Evolutionary conservation across 2,888 invertebrate genomes (phyloP).

Genomic region (Drosophila mimetica): DNA sequence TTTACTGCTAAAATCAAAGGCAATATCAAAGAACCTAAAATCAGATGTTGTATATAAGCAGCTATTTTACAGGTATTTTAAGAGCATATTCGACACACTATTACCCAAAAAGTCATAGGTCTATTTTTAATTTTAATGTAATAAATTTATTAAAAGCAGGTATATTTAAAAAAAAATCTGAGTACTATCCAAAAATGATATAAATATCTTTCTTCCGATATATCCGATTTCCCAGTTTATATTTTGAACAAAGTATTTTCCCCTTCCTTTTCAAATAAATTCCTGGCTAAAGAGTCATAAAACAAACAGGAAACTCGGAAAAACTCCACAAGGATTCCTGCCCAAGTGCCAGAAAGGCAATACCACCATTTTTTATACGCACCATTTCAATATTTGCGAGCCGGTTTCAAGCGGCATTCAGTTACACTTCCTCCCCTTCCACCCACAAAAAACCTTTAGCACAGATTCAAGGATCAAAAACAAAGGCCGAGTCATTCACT

Average conservation of each 20-base stretch:
- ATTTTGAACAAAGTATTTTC: not conserved
- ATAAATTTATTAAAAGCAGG: no score
- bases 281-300: conserved; percentile 13
- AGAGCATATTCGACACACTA: no score
- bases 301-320: conserved; percentile 11
- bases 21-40: not conserved
- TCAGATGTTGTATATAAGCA: not conserved
- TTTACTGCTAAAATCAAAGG: conserved; percentile 9
- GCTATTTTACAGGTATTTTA: no score
- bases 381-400: conserved; percentile 48
- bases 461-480: conserved; percentile 61
- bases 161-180: no score
- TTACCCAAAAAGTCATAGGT: no score
- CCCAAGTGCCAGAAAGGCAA: conserved; percentile 35
- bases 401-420: conserved; percentile 56
- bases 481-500: conserved; percentile 58
- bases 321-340: conserved; percentile 43
- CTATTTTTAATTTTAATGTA: no score
- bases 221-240: not conserved
- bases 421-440: conserved; percentile 45
- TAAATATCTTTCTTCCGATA: no score
- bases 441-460: conserved; percentile 22
- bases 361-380: conserved; percentile 39
- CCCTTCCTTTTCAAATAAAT: not conserved
- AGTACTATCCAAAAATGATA: no score